Percentiles rank a stretch among this genome's conserved stretches.
These are phyloP conservation scores for Nothura maculosa DNA, from an alignment of 2,797 vertebrate genomes.

Conservation along the genomic window DNA sequence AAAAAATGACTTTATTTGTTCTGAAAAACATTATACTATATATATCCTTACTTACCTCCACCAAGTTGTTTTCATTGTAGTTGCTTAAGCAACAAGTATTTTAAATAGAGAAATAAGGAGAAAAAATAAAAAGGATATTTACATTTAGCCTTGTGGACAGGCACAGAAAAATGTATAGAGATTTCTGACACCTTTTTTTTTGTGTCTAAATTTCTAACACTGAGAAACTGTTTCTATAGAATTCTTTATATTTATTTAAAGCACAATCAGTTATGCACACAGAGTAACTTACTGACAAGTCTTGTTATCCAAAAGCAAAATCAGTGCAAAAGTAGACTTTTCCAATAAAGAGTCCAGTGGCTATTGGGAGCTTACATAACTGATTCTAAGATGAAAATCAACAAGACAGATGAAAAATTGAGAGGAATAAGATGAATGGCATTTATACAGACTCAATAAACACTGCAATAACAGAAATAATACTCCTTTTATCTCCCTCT, in stretches of 20 bases:
- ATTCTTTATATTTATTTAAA: not conserved
- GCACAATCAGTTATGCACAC: not conserved
- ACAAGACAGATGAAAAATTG: not conserved
- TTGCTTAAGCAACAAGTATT: not conserved
- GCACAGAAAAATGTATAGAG: not conserved
- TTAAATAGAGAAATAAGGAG: not conserved
- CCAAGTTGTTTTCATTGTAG: not conserved
- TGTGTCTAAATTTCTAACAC: not conserved
- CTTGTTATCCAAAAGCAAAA: not conserved
- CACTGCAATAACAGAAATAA: not conserved
- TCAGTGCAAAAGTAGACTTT: not conserved
- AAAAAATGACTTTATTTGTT: not conserved
- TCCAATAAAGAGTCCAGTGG: not conserved
- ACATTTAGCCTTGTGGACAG: rapidly evolving
- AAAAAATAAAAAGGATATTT: not conserved
- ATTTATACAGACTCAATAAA: not conserved
- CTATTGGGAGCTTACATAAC: not conserved
- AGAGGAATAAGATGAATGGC: not conserved
- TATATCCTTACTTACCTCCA: not conserved
- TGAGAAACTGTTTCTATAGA: not conserved
- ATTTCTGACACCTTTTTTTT: not conserved
- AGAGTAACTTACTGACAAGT: not conserved
- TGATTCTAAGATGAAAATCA: not conserved
- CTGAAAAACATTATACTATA: not conserved
- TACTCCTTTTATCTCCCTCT: not conserved